phyloP scores from a whole-genome alignment of 1,140 invertebrate genomes.

The Phenacoccus solenopsis region DNA sequence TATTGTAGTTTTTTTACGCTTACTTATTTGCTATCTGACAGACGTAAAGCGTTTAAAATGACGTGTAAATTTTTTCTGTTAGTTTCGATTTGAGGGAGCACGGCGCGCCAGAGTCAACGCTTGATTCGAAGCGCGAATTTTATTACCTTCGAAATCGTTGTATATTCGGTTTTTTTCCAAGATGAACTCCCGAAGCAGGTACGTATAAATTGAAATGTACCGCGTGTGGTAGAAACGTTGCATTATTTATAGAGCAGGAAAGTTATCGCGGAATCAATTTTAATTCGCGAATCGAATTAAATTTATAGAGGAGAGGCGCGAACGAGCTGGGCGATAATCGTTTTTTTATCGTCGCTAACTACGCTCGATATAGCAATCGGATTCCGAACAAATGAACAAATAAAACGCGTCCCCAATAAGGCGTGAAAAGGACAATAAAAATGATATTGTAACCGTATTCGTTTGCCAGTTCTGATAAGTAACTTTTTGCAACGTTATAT shows the following conservation, averaged over 20 bases:
- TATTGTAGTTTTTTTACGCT: not conserved
- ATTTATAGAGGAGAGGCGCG: no score
- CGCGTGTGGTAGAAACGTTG: no score
- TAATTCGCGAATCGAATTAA: no score
- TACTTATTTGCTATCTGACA: not conserved
- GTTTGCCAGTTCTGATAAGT: not conserved
- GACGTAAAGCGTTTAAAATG: not conserved
- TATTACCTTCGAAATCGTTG: no score
- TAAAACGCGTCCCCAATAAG: not conserved
- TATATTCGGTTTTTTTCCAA: no score
- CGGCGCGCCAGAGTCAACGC: no score
- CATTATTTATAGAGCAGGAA: no score
- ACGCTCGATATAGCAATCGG: not conserved
- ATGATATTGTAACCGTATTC: slow-evolving; percentile 6
- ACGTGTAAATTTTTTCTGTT: not conserved
- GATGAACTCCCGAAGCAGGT: no score
- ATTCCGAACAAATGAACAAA: not conserved
- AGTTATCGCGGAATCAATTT: no score
- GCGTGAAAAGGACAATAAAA: slow-evolving; percentile 9
- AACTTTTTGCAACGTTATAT: not conserved
- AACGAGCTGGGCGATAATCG: not conserved
- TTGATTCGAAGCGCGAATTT: no score
- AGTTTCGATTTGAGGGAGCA: not conserved
- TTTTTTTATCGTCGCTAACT: not conserved
- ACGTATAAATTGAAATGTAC: no score